Evolutionary conservation across 2,888 invertebrate species (phyloP).

Genomic region (Phyto melanocephala): DNA sequence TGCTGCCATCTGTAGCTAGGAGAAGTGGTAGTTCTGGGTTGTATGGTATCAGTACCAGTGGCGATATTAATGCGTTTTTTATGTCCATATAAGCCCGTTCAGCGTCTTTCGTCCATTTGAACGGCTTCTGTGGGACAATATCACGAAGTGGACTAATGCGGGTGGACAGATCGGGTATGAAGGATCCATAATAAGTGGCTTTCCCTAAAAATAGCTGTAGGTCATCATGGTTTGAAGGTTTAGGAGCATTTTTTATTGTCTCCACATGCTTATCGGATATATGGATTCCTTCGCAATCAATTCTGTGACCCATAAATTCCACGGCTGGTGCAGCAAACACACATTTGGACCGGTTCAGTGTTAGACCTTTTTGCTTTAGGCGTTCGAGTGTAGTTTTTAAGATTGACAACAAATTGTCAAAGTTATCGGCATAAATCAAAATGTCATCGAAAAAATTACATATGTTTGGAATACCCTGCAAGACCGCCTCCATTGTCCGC

Average conservation of each 20-base stretch:
- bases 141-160: constrained; percentile 1
- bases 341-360: constrained; percentile 2
- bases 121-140: neutral
- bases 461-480: constrained; percentile 27
- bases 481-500: too few relatives aligned
- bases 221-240: neutral
- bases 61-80: neutral
- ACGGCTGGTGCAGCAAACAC: constrained; percentile 20
- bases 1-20: neutral
- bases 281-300: neutral
- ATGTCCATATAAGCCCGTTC: neutral
- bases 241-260: neutral
- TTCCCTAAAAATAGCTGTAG: too few relatives aligned
- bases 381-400: neutral
- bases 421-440: too few relatives aligned
- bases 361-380: neutral
- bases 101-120: neutral
- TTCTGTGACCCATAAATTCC: constrained; percentile 12
- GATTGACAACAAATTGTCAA: neutral
- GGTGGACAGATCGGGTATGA: constrained; percentile 1
- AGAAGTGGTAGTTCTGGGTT: neutral
- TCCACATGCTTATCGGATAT: neutral
- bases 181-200: too few relatives aligned
- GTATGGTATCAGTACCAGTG: neutral
- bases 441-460: constrained; percentile 21